Evolutionary conservation across 30 jellyfish, hydroid and myxozoan species (phyloP).

Genomic region (Aurelia aurita complex sp. Pacific): DNA sequence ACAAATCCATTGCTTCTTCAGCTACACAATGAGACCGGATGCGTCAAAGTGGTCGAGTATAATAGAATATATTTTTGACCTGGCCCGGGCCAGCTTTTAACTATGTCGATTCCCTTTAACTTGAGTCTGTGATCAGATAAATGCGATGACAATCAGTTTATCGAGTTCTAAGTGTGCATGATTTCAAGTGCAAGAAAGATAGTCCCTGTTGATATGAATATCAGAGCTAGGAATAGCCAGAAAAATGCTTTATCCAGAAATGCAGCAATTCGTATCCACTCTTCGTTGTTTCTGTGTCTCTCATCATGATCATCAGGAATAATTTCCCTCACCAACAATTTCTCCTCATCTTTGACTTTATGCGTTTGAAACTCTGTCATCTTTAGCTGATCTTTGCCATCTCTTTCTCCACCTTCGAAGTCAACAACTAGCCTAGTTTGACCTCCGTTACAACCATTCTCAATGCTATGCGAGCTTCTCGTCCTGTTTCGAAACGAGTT

Average conservation of each 20-base stretch:
- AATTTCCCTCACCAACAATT: background rate
- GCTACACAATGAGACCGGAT: too few species aligned
- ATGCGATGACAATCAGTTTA: too few species aligned
- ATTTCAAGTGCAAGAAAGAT: constrained; percentile 8
- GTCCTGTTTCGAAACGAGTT: background rate
- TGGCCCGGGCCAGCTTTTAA: too few species aligned
- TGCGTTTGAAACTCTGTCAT: background rate
- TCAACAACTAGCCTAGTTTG: background rate
- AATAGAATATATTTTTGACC: too few species aligned
- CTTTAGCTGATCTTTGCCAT: background rate
- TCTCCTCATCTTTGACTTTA: background rate
- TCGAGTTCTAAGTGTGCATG: background rate
- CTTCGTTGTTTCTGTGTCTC: constrained; percentile 29
- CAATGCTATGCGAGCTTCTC: background rate
- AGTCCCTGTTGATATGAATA: constrained; percentile 12
- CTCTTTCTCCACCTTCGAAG: background rate
- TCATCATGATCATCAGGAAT: background rate
- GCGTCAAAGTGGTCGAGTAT: too few species aligned
- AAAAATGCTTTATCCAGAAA: constrained; percentile 32
- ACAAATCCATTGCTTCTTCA: too few species aligned
- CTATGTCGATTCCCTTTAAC: too few species aligned
- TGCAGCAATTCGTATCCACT: constrained; percentile 30
- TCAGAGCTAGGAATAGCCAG: constrained; percentile 15
- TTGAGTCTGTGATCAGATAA: too few species aligned
- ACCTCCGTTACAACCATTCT: too few species aligned